These are phyloP conservation scores for Drosophila bunnanda DNA, from an alignment of 2,888 invertebrate species.

Conservation along the genomic window DNA sequence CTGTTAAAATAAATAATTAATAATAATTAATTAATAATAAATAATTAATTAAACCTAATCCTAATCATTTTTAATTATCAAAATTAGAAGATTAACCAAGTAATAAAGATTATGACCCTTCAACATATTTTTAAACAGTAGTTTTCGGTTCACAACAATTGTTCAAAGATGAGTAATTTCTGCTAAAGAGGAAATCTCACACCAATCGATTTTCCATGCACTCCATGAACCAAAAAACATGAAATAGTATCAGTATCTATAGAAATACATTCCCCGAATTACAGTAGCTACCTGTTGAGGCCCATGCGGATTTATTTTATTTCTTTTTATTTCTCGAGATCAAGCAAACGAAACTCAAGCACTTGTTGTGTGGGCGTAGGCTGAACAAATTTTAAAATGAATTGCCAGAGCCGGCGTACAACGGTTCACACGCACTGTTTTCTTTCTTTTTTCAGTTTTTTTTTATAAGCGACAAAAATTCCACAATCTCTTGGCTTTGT, in stretches of 20 bases:
- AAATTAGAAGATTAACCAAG: slow-evolving; percentile 1
- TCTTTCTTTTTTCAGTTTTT: slow-evolving; percentile 25
- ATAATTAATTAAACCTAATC: no score
- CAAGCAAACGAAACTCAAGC: slow-evolving; percentile 12
- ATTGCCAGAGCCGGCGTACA: slow-evolving; percentile 31
- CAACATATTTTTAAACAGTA: background rate
- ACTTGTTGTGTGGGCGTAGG: slow-evolving; percentile 71
- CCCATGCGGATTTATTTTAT: slow-evolving; percentile 4
- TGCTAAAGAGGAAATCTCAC: background rate
- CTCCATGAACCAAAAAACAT: background rate
- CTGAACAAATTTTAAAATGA: slow-evolving; percentile 50
- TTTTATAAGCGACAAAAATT: slow-evolving; percentile 43
- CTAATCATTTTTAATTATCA: background rate
- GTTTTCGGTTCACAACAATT: background rate
- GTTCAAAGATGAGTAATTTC: slow-evolving; percentile 12
- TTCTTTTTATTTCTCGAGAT: background rate
- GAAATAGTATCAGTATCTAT: slow-evolving; percentile 22
- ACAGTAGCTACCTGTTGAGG: slow-evolving; percentile 46
- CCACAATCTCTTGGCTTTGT: slow-evolving; percentile 46
- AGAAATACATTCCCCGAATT: slow-evolving; percentile 30
- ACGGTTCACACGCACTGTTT: slow-evolving; percentile 62
- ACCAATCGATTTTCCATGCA: slow-evolving; percentile 28
- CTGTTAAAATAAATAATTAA: no score
- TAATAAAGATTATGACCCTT: background rate
- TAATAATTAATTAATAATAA: no score